Conservation (phyloP, 2,888 invertebrate species). For the Eubasilissa splendida region DNA sequence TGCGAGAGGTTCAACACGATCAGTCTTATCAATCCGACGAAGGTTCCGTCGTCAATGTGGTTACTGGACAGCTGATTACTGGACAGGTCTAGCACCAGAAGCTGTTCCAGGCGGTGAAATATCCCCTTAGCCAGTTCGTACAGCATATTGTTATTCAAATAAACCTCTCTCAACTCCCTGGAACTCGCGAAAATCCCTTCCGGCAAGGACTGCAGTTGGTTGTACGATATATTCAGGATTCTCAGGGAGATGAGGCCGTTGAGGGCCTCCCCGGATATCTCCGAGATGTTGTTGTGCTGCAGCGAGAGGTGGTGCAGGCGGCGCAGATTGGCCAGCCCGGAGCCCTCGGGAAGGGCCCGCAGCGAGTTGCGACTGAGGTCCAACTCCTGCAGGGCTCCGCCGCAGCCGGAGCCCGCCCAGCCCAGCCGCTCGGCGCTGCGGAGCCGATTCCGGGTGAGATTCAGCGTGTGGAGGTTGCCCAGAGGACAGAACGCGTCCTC, state of each 20-base stretch:
- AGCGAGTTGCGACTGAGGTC: conserved; percentile 89
- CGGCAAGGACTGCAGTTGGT: conserved; percentile 86
- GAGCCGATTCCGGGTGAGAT: conserved; percentile 89
- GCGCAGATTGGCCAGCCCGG: conserved; percentile 82
- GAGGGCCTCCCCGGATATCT: conserved; percentile 85
- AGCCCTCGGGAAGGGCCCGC: conserved; percentile 79
- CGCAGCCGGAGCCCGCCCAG: conserved; percentile 73
- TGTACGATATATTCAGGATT: conserved; percentile 89
- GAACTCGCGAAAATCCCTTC: conserved; percentile 86
- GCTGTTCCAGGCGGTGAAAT: conserved; percentile 87
- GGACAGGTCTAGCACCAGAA: conserved; percentile 87
- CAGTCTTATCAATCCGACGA: conserved; percentile 86
- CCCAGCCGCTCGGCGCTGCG: conserved; percentile 85
- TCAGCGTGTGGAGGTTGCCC: conserved; percentile 85
- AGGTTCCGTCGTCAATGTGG: conserved; percentile 88
- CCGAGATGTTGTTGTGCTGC: conserved; percentile 87
- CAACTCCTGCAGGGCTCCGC: conserved; percentile 81
- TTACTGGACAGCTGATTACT: conserved; percentile 89
- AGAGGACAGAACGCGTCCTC: conserved; percentile 86
- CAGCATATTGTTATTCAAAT: conserved; percentile 88
- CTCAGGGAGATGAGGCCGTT: conserved; percentile 85
- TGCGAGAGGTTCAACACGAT: conserved; percentile 89
- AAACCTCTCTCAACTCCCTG: conserved; percentile 86
- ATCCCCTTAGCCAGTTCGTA: conserved; percentile 87
- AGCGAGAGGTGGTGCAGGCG: conserved; percentile 86